Evolutionary conservation across 2,888 invertebrate species (phyloP).

Genomic region (Lasioglossum figueresi): DNA sequence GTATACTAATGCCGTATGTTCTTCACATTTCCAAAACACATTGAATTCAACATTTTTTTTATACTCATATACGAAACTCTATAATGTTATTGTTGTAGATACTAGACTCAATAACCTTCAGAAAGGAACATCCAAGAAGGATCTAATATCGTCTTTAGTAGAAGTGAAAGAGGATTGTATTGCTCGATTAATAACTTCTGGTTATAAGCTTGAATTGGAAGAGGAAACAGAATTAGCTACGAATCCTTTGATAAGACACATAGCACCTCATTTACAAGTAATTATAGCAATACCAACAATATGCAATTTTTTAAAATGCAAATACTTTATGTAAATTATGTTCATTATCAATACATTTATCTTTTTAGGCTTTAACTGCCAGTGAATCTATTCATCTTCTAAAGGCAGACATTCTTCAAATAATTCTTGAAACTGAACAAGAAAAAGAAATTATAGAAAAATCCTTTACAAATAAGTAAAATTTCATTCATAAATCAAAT

Average conservation of each 20-base stretch:
- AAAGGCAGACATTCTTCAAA: slow-evolving; percentile 84
- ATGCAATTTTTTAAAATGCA: not conserved
- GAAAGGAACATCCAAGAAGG: slow-evolving; percentile 84
- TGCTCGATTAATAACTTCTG: slow-evolving; percentile 86
- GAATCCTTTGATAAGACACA: slow-evolving; percentile 81
- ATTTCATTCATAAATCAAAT: not conserved
- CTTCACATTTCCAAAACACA: not conserved
- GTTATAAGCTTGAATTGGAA: slow-evolving; percentile 85
- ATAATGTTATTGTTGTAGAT: slow-evolving; percentile 60
- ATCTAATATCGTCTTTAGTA: slow-evolving; percentile 86
- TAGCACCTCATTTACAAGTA: slow-evolving; percentile 83
- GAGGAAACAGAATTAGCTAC: slow-evolving; percentile 77
- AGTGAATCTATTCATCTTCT: slow-evolving; percentile 84
- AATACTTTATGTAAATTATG: not conserved
- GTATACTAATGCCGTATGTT: not conserved
- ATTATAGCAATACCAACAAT: slow-evolving; percentile 1
- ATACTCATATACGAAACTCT: slow-evolving; percentile 7
- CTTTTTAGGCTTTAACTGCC: slow-evolving; percentile 83
- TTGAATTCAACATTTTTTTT: not conserved
- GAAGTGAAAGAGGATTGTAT: slow-evolving; percentile 87
- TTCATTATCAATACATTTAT: slow-evolving; percentile 20
- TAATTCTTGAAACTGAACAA: slow-evolving; percentile 74
- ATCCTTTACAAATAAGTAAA: slow-evolving; percentile 18
- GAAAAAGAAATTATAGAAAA: slow-evolving; percentile 49
- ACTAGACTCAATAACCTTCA: slow-evolving; percentile 76